Evolutionary conservation across 2,888 invertebrate species (phyloP), one percentile per base, ranked within the genome.

Genomic region (Lasioglossum malachurum): DNA sequence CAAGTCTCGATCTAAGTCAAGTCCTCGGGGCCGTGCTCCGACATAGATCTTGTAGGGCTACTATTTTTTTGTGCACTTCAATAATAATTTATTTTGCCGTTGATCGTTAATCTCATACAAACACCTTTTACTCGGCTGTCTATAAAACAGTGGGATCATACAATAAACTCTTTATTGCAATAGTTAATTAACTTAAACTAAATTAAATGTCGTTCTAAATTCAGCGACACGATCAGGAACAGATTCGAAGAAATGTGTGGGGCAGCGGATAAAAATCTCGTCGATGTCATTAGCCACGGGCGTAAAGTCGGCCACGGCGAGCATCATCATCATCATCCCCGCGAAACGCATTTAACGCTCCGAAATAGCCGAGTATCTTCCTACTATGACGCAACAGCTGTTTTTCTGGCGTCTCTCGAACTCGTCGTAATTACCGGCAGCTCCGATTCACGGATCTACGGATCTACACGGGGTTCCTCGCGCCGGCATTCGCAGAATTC

Each of bases 311-410:
- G 35, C 60, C 60, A 67, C 67, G 35, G 31, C 16, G 67, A 35
- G 35, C 14, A 44, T 31, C n/a, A 23, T 86, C 76, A 80, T 71
- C 77, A 41, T 69, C 35, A 69, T 69, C 38, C 5, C 19, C 69
- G 67, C 35, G 57, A 64, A 77, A 87, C 72, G n/a, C 72, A 67
- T 64, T 44, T 64, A 57, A 41, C 53, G 75, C 44, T 83, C 77
- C 60, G 73, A 82, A 82, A 88, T 82, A 87, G 75, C 79, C 78
- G 19, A 67, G 79, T 69, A 31, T 60, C 80, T 83, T 87, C 88
- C 81, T 82, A n/a, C 67, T 73, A 12, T 87, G 88, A 90, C 74
- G 83, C 80, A 87, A 90, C 77, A 31, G 74, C 35, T 88, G 81
- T 90, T 90, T 87, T 86, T 72, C 75, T 78, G 78, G 77, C 41